phyloP scores from a whole-genome alignment of 2,113 vertebrate species.

The Pseudopodoces humilis region DNA sequence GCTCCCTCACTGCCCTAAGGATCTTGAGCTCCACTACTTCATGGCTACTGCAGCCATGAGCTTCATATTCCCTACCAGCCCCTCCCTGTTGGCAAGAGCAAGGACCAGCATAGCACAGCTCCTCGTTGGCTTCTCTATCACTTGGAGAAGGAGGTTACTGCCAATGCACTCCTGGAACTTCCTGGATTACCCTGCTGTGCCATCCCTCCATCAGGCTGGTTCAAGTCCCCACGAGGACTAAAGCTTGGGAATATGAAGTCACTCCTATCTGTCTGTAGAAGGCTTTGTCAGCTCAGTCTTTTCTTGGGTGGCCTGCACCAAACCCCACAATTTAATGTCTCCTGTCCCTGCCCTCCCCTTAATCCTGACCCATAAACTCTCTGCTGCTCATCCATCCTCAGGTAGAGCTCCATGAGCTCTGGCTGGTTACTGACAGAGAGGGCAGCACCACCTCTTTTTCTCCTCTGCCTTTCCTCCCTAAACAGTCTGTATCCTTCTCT shows the following conservation, averaged over 20 bases:
- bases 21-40: background rate
- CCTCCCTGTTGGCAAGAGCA: background rate
- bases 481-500: background rate
- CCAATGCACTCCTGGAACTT: background rate
- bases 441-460: background rate
- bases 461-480: background rate
- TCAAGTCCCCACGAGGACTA: background rate
- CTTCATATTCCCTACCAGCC: background rate
- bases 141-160: background rate
- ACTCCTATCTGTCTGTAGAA: background rate
- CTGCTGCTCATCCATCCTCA: background rate
- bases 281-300: background rate
- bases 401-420: background rate
- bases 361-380: background rate
- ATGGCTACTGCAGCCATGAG: background rate
- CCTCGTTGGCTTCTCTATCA: background rate
- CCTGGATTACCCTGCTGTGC: background rate
- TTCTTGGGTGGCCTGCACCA: background rate
- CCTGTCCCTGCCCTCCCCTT: background rate
- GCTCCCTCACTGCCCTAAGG: background rate
- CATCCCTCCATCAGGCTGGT: background rate
- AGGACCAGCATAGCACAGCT: background rate
- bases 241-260: background rate
- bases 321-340: background rate
- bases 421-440: background rate